Evolutionary conservation across 92 coral and sea anemone genomes (phyloP).

Genomic region (Porites evermanni): DNA sequence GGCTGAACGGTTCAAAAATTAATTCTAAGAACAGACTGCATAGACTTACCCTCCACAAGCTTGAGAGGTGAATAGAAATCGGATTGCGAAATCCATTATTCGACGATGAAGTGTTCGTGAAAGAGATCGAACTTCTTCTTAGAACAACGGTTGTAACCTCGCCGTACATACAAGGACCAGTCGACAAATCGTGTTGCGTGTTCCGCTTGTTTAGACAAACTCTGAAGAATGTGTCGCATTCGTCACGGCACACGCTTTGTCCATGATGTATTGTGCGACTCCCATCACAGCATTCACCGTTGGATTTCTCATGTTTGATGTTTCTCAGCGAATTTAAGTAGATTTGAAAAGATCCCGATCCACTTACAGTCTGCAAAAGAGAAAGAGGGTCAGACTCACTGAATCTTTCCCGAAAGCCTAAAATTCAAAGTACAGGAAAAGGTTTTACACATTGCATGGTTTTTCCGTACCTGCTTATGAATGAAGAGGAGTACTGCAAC

Average conservation of each 20-base stretch:
- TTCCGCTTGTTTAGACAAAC: slow-evolving; percentile 88
- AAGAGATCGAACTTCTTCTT: slow-evolving; percentile 88
- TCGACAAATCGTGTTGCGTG: slow-evolving; percentile 67
- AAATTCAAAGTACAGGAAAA: slow-evolving; percentile 27
- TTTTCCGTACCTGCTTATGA: slow-evolving; percentile 77
- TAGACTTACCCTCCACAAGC: slow-evolving; percentile 96
- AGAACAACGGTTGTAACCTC: slow-evolving; percentile 82
- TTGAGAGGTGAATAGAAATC: slow-evolving; percentile 87
- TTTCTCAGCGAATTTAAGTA: slow-evolving; percentile 87
- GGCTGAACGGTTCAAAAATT: too few species aligned
- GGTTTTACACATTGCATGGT: slow-evolving; percentile 65
- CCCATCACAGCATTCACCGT: slow-evolving; percentile 98
- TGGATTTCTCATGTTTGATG: slow-evolving; percentile 80
- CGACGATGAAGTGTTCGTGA: slow-evolving; percentile 67
- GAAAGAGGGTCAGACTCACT: slow-evolving; percentile 24
- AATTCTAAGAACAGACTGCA: too few species aligned
- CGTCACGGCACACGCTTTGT: slow-evolving; percentile 77
- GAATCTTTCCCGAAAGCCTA: neutral
- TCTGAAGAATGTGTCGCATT: slow-evolving; percentile 95
- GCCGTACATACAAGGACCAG: slow-evolving; percentile 90
- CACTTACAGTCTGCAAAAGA: slow-evolving; percentile 76
- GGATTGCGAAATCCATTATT: slow-evolving; percentile 85
- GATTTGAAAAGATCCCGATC: slow-evolving; percentile 93
- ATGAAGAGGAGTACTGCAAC: slow-evolving; percentile 71
- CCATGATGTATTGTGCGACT: slow-evolving; percentile 91